Percentiles rank a stretch among this genome's conserved stretches.
phyloP scores from a whole-genome alignment of 2,888 invertebrate genomes.

The Aphidoletes aphidimyza region DNA sequence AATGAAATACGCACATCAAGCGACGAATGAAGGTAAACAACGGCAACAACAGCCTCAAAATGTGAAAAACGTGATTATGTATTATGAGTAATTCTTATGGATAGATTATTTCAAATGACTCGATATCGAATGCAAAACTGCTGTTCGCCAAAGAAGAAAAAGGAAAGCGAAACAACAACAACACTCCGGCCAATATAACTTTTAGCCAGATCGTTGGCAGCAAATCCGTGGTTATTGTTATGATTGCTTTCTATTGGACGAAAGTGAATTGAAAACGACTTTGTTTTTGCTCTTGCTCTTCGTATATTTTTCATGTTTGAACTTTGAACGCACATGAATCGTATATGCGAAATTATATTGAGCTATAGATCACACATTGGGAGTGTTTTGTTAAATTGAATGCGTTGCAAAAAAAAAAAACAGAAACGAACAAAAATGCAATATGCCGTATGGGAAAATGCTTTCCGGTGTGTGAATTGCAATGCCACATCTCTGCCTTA shows the following conservation, averaged over 20 bases:
- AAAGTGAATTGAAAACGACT: conserved; percentile 1
- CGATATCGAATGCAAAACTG: not conserved
- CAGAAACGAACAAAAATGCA: too few relatives aligned
- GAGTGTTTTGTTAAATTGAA: not conserved
- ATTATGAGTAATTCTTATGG: conserved; percentile 3
- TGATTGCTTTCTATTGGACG: conserved; percentile 1
- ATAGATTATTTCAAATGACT: conserved; percentile 30
- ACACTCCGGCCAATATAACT: too few relatives aligned
- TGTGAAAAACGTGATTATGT: conserved; percentile 46
- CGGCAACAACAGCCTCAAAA: conserved; percentile 9
- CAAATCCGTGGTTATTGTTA: not conserved
- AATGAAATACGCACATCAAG: too few relatives aligned
- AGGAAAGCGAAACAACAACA: not conserved
- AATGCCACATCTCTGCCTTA: too few relatives aligned
- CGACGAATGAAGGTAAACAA: not conserved
- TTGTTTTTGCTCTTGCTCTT: not conserved
- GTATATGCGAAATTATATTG: not conserved
- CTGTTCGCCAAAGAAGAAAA: not conserved
- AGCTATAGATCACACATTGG: conserved; percentile 12
- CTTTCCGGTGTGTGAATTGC: not conserved
- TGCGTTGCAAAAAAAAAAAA: too few relatives aligned
- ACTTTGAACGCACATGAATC: not conserved
- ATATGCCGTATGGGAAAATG: not conserved
- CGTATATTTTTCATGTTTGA: not conserved
- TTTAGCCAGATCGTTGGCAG: too few relatives aligned